Evolutionary conservation across 2,888 invertebrate species (phyloP).

Genomic region (Bellardia pandia): DNA sequence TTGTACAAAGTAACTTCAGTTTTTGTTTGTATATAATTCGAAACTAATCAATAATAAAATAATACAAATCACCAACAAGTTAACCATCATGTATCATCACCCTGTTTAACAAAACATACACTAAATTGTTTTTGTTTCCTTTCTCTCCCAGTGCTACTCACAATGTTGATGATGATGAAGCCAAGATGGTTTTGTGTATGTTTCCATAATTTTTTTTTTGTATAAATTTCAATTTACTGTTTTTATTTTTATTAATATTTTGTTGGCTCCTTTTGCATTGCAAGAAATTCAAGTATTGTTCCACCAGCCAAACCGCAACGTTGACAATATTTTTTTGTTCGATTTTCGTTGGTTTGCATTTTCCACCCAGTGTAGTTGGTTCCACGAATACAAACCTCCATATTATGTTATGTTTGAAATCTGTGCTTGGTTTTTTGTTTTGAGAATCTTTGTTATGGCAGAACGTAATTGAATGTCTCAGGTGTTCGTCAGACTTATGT

Average conservation of each 20-base stretch:
- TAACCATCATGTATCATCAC: neutral
- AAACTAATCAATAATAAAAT: no score
- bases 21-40: no score
- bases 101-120: slow-evolving; percentile 19
- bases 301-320: slow-evolving; percentile 56
- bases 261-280: slow-evolving; percentile 28
- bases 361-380: slow-evolving; percentile 19
- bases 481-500: slow-evolving; percentile 83
- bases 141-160: slow-evolving; percentile 4
- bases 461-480: slow-evolving; percentile 81
- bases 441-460: slow-evolving; percentile 43
- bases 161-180: slow-evolving; percentile 43
- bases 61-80: no score
- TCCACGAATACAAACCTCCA: neutral
- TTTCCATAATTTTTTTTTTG: slow-evolving; percentile 50
- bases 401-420: slow-evolving; percentile 9
- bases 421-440: slow-evolving; percentile 26
- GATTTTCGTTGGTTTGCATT: slow-evolving; percentile 17
- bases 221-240: slow-evolving; percentile 57
- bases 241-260: slow-evolving; percentile 54
- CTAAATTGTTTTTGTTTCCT: slow-evolving; percentile 23
- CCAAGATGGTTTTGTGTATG: slow-evolving; percentile 28
- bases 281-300: slow-evolving; percentile 32
- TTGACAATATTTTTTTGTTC: slow-evolving; percentile 77
- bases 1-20: no score